phyloP scores from a whole-genome alignment of 2,888 invertebrate genomes.

The Caenorhabditis sp. region DNA sequence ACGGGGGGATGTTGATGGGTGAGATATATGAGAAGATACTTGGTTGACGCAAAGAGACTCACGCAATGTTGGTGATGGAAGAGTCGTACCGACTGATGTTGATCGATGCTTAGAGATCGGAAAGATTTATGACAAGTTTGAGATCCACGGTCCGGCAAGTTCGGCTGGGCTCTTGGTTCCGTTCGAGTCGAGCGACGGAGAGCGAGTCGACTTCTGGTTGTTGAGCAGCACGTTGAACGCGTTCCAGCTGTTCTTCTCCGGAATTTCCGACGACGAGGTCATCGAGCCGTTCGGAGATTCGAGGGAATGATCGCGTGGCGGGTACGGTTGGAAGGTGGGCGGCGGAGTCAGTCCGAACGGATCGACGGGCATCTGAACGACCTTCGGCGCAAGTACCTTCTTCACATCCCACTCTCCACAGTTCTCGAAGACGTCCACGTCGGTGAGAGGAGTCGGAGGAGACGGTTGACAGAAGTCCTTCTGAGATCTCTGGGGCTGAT shows the following conservation, averaged over 20 bases:
- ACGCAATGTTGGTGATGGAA: neutral
- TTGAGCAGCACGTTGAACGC: slow-evolving; percentile 13
- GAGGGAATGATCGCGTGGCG: slow-evolving; percentile 3
- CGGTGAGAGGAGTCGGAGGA: neutral
- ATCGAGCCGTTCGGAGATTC: slow-evolving; percentile 20
- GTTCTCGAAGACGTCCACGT: slow-evolving; percentile 22
- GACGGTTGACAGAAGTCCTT: neutral
- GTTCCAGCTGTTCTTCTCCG: slow-evolving; percentile 33
- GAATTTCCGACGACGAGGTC: slow-evolving; percentile 1
- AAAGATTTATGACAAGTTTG: slow-evolving; percentile 32
- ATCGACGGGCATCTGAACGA: neutral
- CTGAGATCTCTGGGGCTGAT: neutral
- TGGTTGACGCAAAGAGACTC: neutral
- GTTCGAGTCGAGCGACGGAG: slow-evolving; percentile 11
- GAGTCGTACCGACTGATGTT: slow-evolving; percentile 2
- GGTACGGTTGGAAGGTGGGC: slow-evolving; percentile 13
- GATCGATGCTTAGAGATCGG: slow-evolving; percentile 11
- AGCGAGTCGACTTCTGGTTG: slow-evolving; percentile 18
- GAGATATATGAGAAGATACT: too few relatives aligned
- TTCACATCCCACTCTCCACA: slow-evolving; percentile 4
- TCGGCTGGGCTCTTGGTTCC: slow-evolving; percentile 5
- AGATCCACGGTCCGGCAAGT: slow-evolving; percentile 19
- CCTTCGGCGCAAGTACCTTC: neutral
- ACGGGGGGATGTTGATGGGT: too few relatives aligned
- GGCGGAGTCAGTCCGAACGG: neutral